Base-by-base conservation (phyloP, 2,797 vertebrate species). In the Sebastes vulpes region DNA sequence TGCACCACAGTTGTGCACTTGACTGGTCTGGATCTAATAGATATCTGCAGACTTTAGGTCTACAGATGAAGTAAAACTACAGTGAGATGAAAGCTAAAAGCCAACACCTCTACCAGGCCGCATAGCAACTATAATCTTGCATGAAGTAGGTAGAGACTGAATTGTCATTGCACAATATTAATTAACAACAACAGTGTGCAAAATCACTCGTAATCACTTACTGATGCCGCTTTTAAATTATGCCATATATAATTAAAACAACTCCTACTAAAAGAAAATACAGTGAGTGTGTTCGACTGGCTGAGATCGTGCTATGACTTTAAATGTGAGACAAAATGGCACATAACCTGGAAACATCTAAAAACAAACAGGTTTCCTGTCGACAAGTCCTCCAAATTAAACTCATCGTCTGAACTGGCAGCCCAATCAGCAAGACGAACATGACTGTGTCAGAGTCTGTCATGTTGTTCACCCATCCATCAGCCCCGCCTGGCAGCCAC, bases 401-500 rank as follows among this genome's bases (percentile, higher is more conserved):
- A 68, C 20, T 4, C 11, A 11, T 11, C 35, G 53, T 21, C 20
- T 53, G 11, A 32, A 21, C 3, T 5, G 25, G n/a, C 3, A 9
- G 6, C 64, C 3, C 28, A 1, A 14, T 32, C 50, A 67, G 20
- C 14, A 31, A 67, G 29, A 53, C 9, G 48, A 25, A 53, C 48
- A 4, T 23, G 12, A 53, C 28, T 16, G 60, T 10, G 38, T n/a
- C 38, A 46, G 18, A 26, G 23, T 38, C 20, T 65, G 28, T 32
- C 18, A 14, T 14, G 48, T 21, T 23, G 48, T 53, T 25, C 50
- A 10, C 3, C 50, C 38, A 26, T 38, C 65, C 65, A 54, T 68
- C 31, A 68, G 65, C 50, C n/a, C 48, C 9, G 50, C 50, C 70
- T 52, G 61, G 57, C 69, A 85, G 72, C 64, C 64, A 12, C 57